Base-by-base conservation (phyloP, 2,113 vertebrate species). In the Tachuris rubrigastra region DNA sequence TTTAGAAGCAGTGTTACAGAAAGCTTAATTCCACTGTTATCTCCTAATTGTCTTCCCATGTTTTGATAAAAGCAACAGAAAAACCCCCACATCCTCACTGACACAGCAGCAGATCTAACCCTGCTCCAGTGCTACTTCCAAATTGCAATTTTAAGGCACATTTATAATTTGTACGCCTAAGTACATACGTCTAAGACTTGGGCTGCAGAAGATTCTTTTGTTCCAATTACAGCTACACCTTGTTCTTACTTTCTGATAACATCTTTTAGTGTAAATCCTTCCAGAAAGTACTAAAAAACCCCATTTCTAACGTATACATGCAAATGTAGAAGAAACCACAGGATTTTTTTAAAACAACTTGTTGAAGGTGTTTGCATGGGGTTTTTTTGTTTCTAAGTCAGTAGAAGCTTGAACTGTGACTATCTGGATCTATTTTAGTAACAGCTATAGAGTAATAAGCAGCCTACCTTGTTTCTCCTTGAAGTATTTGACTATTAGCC, bases 381-480 rank as follows among this genome's bases (percentile, higher is more conserved):
- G 2, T 2, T 4, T 91, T 63, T 71, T 62, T 60, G 50, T 27
- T 91, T 63, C 63, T 62, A 12, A 39, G 42, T 71, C 35, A 74
- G 31, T 30, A 86, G 14, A 86, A 84, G 55, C 27, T 66, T 69
- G 27, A 24, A 77, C 28, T 86, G 37, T 24, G 30, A 66, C 31
- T 73, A 15, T 25, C 6, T 17, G 25, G 67, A 82, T 50, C 20
- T 89, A 60, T 62, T 94, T 86, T 69, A 87, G 31, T 84, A 75
- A 46, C 33, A 95, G 80, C 17, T 33, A 53, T 3, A 79, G 47
- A 59, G 27, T 94, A 78, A 68, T 23, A 82, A 90, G 85, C 85
- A 93, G 52, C 91, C 84, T 97, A 98, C 98, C 98, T 98, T 96
- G 97, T 76, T 96, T 97, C 97, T 87, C 97, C 98, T 97, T 97